phyloP scores from a whole-genome alignment of 2,113 vertebrate species.

The Cyprinodon tularosa region DNA sequence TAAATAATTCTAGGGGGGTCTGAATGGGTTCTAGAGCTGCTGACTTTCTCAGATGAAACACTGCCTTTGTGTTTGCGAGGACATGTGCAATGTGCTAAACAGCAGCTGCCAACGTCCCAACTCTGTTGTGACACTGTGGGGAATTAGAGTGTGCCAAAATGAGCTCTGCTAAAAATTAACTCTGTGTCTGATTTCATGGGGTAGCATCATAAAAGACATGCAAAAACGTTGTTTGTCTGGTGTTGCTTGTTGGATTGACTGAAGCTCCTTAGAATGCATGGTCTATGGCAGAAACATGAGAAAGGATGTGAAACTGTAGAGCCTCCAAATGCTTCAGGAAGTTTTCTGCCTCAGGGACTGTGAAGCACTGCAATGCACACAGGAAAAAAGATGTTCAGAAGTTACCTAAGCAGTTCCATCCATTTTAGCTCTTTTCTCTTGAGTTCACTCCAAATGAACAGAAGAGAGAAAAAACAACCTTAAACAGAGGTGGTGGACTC shows the following conservation, averaged over 20 bases:
- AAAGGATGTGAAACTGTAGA: slow-evolving; percentile 1
- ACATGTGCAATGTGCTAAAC: slow-evolving; percentile 18
- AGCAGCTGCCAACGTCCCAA: slow-evolving; percentile 33
- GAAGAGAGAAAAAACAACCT: too few species aligned
- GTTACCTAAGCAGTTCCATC: slow-evolving; percentile 10
- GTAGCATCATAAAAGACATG: slow-evolving; percentile 14
- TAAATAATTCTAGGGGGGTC: slow-evolving; percentile 5
- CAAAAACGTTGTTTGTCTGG: slow-evolving; percentile 12
- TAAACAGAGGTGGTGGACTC: too few species aligned
- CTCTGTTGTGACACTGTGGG: slow-evolving; percentile 37
- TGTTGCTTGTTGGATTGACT: slow-evolving; percentile 10
- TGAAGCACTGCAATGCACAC: slow-evolving; percentile 11
- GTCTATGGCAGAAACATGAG: background rate
- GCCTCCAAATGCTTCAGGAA: slow-evolving; percentile 11
- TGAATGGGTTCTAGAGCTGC: slow-evolving; percentile 8
- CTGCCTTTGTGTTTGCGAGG: slow-evolving; percentile 34
- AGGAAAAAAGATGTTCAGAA: slow-evolving; percentile 4
- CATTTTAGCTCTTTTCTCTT: background rate
- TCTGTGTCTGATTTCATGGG: slow-evolving; percentile 46
- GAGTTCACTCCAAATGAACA: background rate
- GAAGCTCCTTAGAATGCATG: slow-evolving; percentile 6
- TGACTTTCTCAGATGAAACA: slow-evolving; percentile 29
- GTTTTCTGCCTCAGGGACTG: slow-evolving; percentile 9
- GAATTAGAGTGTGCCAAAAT: slow-evolving; percentile 37
- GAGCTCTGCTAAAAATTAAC: slow-evolving; percentile 49